Evolutionary conservation across 1,140 invertebrate genomes (phyloP).

Genomic region (Drosophila mayri): DNA sequence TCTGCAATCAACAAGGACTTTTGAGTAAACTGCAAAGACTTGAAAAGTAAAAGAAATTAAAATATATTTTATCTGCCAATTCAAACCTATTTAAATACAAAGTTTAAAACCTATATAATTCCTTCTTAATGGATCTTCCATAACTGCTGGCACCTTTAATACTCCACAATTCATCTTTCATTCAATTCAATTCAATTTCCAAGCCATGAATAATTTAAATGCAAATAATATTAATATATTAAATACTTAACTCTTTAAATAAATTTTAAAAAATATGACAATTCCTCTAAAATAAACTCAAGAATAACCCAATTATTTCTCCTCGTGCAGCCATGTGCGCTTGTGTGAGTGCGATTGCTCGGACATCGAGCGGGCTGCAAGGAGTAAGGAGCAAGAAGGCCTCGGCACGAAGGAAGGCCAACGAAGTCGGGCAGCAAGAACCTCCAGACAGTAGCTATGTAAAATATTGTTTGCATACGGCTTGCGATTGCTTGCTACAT

Average conservation of each 20-base stretch:
- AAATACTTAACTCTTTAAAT: too few relatives aligned
- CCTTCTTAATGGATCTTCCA: too few relatives aligned
- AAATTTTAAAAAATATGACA: neutral
- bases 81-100: neutral
- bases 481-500: slow-evolving; percentile 83
- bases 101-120: neutral
- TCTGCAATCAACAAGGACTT: too few relatives aligned
- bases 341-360: slow-evolving; percentile 50
- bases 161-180: too few relatives aligned
- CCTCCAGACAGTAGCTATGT: slow-evolving; percentile 76
- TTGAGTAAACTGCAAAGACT: too few relatives aligned
- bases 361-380: slow-evolving; percentile 68
- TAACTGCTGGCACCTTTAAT: too few relatives aligned
- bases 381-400: slow-evolving; percentile 70
- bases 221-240: neutral
- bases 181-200: too few relatives aligned
- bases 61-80: neutral
- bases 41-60: too few relatives aligned
- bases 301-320: neutral
- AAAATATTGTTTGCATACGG: slow-evolving; percentile 85
- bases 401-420: slow-evolving; percentile 72
- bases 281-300: neutral
- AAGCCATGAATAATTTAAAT: too few relatives aligned
- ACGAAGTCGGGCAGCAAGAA: slow-evolving; percentile 75
- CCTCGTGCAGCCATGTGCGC: neutral